Conservation (phyloP, 2,797 vertebrate species). For the Eleutherodactylus coqui region DNA sequence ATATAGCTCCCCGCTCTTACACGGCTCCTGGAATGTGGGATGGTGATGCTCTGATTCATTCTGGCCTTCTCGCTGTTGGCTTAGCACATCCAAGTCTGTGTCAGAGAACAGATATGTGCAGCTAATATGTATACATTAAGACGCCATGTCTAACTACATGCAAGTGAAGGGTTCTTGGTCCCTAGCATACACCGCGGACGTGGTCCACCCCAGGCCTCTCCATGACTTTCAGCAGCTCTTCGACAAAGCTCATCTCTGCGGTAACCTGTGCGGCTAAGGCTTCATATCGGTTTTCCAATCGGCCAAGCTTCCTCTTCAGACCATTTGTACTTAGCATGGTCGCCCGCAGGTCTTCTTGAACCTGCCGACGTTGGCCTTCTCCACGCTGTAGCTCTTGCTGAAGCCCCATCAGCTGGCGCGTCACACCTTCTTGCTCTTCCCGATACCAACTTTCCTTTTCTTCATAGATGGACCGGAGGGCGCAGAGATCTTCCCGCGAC, state of each 20-base stretch:
- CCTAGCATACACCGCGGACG: conserved; percentile 79
- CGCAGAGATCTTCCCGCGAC: conserved; percentile 89
- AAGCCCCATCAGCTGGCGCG: conserved; percentile 85
- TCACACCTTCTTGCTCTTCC: conserved; percentile 92
- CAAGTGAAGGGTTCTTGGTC: not conserved
- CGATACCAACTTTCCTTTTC: conserved; percentile 97
- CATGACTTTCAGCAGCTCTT: conserved; percentile 90
- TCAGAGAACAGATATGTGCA: not conserved
- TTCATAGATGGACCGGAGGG: conserved; percentile 91
- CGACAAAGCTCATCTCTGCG: conserved; percentile 91
- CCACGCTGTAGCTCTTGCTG: conserved; percentile 89
- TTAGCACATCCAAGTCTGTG: not conserved
- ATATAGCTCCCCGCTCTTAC: not conserved
- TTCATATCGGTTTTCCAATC: conserved; percentile 92
- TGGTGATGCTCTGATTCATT: not conserved
- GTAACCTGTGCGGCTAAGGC: conserved; percentile 89
- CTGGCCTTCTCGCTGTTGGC: not conserved
- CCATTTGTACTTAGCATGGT: conserved; percentile 84
- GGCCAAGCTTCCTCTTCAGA: conserved; percentile 88
- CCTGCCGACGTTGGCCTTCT: conserved; percentile 86
- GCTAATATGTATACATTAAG: not conserved
- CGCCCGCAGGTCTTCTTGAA: conserved; percentile 85
- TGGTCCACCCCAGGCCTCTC: conserved; percentile 75
- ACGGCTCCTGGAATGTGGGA: not conserved
- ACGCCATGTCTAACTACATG: not conserved